These are phyloP conservation scores for Thaleichthys pacificus DNA, from an alignment of 2,797 vertebrate species.

Conservation along the genomic window DNA sequence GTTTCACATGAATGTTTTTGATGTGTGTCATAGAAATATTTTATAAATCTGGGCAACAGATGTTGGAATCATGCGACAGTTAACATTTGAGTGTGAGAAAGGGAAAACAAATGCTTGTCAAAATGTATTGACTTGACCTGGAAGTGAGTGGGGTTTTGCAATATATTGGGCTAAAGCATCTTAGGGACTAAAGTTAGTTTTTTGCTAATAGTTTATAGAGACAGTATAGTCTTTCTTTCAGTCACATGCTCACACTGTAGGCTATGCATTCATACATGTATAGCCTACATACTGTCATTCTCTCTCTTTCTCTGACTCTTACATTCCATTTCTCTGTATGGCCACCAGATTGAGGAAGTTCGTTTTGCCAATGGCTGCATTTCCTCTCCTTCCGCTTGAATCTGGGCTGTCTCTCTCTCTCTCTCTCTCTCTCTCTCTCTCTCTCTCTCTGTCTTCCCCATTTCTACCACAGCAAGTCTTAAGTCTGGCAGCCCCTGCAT, in stretches of 20 bases:
- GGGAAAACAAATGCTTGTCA: background rate
- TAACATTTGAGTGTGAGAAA: conserved; percentile 6
- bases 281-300: background rate
- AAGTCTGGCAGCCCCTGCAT: conserved; percentile 2
- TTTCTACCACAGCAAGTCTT: background rate
- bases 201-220: background rate
- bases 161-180: background rate
- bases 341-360: conserved; percentile 64
- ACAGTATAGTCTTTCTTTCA: conserved; percentile 36
- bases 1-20: background rate
- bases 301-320: conserved; percentile 2
- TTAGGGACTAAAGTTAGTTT: background rate
- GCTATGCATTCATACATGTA: background rate
- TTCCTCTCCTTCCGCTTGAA: conserved; percentile 62
- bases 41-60: background rate
- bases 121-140: background rate
- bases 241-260: conserved; percentile 24
- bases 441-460: conserved; percentile 24
- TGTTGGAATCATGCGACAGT: background rate
- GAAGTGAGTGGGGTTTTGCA: background rate
- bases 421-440: conserved; percentile 22
- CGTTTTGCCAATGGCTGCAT: conserved; percentile 48
- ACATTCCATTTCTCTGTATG: conserved; percentile 61
- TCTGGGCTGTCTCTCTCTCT: conserved; percentile 38
- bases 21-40: background rate